These are phyloP conservation scores for Timema cristinae DNA, from an alignment of 2,888 invertebrate species.

Conservation along the genomic window DNA sequence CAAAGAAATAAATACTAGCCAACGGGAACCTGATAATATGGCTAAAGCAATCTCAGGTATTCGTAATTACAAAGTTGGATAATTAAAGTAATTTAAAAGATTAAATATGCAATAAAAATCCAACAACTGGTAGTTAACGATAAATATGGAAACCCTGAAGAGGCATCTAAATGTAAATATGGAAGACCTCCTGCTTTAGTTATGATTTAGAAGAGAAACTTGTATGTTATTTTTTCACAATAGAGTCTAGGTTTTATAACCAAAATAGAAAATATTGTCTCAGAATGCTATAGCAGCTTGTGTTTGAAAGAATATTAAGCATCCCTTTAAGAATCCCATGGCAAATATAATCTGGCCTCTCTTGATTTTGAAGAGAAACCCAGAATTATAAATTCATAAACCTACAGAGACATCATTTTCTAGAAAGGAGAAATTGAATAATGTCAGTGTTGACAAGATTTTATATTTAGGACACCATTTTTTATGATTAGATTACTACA, in stretches of 20 bases:
- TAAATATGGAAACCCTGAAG: not conserved
- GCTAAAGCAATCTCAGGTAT: not conserved
- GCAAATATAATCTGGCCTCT: not conserved
- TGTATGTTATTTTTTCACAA: not conserved
- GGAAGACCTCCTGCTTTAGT: not conserved
- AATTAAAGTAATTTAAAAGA: not conserved
- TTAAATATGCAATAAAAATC: not conserved
- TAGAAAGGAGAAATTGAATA: not conserved
- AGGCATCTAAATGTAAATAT: not conserved
- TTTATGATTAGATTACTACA: not conserved
- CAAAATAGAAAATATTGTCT: not conserved
- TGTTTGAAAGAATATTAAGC: not conserved
- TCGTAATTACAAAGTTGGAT: not conserved
- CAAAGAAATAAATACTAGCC: not conserved
- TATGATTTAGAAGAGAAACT: not conserved
- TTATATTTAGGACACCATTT: too few relatives aligned
- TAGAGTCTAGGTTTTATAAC: not conserved
- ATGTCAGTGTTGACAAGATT: not conserved
- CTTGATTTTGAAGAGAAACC: not conserved
- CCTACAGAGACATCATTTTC: not conserved
- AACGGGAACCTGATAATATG: not conserved
- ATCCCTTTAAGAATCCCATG: not conserved
- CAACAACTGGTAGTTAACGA: not conserved
- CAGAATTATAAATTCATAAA: not conserved
- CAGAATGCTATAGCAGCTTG: not conserved